Percentiles rank a stretch among this genome's conserved stretches.
These are phyloP conservation scores for Sphaeramia orbicularis DNA, from an alignment of 2,797 vertebrate species.

Conservation along the genomic window DNA sequence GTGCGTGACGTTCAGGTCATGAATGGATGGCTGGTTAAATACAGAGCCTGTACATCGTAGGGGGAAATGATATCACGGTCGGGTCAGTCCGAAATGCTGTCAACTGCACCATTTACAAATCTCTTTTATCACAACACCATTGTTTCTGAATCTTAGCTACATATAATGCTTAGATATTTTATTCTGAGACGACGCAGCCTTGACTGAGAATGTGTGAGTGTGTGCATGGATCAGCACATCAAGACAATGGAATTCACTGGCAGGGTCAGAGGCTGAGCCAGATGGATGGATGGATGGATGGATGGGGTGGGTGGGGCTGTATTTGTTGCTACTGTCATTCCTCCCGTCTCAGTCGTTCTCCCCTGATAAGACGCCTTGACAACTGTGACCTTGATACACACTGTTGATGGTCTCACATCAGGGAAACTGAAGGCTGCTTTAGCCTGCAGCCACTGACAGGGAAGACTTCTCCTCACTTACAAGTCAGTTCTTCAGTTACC, in stretches of 20 bases:
- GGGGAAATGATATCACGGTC: slow-evolving; percentile 19
- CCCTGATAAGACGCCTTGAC: slow-evolving; percentile 58
- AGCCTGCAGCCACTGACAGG: too few species aligned
- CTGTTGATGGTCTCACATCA: slow-evolving; percentile 51
- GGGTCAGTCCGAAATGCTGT: slow-evolving; percentile 17
- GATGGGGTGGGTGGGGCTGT: slow-evolving; percentile 8
- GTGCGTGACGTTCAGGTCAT: slow-evolving; percentile 55
- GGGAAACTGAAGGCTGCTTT: slow-evolving; percentile 21
- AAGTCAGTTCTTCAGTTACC: too few species aligned
- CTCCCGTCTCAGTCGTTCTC: slow-evolving; percentile 54
- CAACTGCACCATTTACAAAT: slow-evolving; percentile 17
- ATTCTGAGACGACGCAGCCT: slow-evolving; percentile 26
- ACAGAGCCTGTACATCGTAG: slow-evolving; percentile 34
- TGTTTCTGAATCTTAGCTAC: slow-evolving; percentile 25
- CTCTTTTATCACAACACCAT: background rate
- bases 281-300: slow-evolving; percentile 26
- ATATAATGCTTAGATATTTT: slow-evolving; percentile 20
- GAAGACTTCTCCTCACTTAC: too few species aligned
- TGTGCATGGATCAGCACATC: slow-evolving; percentile 56
- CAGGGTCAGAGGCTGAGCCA: slow-evolving; percentile 54
- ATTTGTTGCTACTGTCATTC: slow-evolving; percentile 67
- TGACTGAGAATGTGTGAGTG: slow-evolving; percentile 48
- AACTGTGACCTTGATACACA: slow-evolving; percentile 64
- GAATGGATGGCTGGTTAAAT: slow-evolving; percentile 61
- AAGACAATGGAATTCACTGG: slow-evolving; percentile 44